A percentile compares a stretch with the other conserved stretches of the same genome.
Evolutionary conservation across 2,113 vertebrate genomes (phyloP).

Genomic region (Corythoichthys haematopterus): DNA sequence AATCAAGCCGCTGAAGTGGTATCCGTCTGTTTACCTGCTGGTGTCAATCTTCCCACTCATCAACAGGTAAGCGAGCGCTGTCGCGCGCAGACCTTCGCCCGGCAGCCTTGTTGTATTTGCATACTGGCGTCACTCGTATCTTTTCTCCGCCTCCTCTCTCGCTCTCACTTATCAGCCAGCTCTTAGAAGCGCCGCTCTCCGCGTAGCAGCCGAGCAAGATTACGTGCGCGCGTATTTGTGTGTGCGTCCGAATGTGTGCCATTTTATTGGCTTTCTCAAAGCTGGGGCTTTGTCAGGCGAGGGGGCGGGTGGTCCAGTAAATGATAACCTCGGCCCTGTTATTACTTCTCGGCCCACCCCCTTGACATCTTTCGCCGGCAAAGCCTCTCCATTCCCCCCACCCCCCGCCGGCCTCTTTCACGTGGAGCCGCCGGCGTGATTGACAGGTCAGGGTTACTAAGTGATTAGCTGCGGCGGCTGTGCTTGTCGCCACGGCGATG

Average conservation of each 20-base stretch:
- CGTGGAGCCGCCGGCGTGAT: slow-evolving; percentile 44
- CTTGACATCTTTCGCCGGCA: slow-evolving; percentile 2
- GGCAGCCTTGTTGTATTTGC: slow-evolving; percentile 40
- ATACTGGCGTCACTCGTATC: slow-evolving; percentile 50
- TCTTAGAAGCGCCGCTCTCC: slow-evolving; percentile 32
- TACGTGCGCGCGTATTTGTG: slow-evolving; percentile 16
- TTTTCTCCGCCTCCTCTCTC: slow-evolving; percentile 25
- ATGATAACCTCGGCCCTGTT: slow-evolving; percentile 56
- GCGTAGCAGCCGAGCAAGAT: slow-evolving; percentile 21
- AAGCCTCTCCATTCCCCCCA: background rate
- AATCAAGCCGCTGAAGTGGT: slow-evolving; percentile 76
- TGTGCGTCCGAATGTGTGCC: slow-evolving; percentile 19
- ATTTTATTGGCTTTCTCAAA: slow-evolving; percentile 60
- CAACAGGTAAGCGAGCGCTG: slow-evolving; percentile 74
- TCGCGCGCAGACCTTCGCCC: background rate
- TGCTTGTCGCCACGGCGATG: slow-evolving; percentile 63
- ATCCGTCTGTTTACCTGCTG: slow-evolving; percentile 75
- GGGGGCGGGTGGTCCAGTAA: slow-evolving; percentile 55
- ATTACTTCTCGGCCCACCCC: slow-evolving; percentile 40
- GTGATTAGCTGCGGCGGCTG: slow-evolving; percentile 72
- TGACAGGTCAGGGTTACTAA: slow-evolving; percentile 74
- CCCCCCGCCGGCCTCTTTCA: background rate
- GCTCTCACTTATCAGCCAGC: slow-evolving; percentile 48
- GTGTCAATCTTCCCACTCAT: slow-evolving; percentile 74
- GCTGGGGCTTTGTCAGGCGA: slow-evolving; percentile 38